phyloP scores from a whole-genome alignment of 2,113 vertebrate genomes.

The Boleophthalmus pectinirostris region DNA sequence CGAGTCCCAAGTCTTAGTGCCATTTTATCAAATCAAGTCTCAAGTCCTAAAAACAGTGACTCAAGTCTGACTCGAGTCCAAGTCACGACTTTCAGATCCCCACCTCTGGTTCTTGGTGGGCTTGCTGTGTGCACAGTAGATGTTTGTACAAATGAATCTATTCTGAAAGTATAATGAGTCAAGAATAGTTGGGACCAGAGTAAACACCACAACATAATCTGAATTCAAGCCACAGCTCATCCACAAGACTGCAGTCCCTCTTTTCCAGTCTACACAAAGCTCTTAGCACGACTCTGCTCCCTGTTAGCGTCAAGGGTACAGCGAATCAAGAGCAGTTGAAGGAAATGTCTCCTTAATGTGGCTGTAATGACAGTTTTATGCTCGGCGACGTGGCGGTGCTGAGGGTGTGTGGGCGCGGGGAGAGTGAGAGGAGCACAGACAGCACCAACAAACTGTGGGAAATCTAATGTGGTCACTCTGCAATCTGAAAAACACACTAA shows the following conservation, averaged over 20 bases:
- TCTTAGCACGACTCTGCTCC: slow-evolving; percentile 12
- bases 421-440: not conserved
- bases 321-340: slow-evolving; percentile 27
- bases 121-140: no score
- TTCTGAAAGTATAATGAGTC: not conserved
- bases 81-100: no score
- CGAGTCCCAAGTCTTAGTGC: no score
- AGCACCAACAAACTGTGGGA: not conserved
- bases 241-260: not conserved
- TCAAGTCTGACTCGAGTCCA: no score
- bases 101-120: no score
- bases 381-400: slow-evolving; percentile 30
- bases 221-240: not conserved
- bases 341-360: slow-evolving; percentile 48
- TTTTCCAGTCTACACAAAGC: not conserved
- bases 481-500: not conserved
- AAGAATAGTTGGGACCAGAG: not conserved
- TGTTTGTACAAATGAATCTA: not conserved
- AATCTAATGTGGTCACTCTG: not conserved
- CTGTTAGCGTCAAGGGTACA: slow-evolving; percentile 5
- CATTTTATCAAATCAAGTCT: no score
- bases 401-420: slow-evolving; percentile 22
- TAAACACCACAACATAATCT: not conserved
- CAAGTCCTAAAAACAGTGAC: no score
- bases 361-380: slow-evolving; percentile 45